Percentiles rank a stretch among this genome's conserved stretches.
phyloP scores from a whole-genome alignment of 92 coral and sea anemone species.

The Anthopleura xanthogrammica region DNA sequence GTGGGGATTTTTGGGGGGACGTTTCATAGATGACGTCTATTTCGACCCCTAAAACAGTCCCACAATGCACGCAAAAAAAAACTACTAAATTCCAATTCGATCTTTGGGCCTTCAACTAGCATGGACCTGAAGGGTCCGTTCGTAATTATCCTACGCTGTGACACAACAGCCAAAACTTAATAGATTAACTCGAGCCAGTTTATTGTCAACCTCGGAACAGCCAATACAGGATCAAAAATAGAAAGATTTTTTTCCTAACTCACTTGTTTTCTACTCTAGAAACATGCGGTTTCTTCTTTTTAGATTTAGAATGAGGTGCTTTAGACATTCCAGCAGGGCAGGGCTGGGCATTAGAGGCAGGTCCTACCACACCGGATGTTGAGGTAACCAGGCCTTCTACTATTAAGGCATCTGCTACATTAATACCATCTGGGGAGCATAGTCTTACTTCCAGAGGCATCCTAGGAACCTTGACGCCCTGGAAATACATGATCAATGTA shows the following conservation, averaged over 20 bases:
- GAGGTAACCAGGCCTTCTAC: slow-evolving; percentile 55
- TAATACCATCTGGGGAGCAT: slow-evolving; percentile 70
- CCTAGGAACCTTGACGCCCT: slow-evolving; percentile 65
- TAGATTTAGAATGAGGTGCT: background rate
- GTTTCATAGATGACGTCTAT: too few relatives aligned
- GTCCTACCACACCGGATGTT: slow-evolving; percentile 8
- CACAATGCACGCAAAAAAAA: too few relatives aligned
- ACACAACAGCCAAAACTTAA: too few relatives aligned
- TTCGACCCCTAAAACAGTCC: too few relatives aligned
- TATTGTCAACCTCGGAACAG: too few relatives aligned
- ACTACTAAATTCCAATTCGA: too few relatives aligned
- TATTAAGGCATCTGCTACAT: slow-evolving; percentile 64
- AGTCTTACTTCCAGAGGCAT: slow-evolving; percentile 62
- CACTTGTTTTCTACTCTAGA: slow-evolving; percentile 31
- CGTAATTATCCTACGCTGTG: too few relatives aligned
- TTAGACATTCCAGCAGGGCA: slow-evolving; percentile 21
- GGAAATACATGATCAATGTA: background rate
- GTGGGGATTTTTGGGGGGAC: too few relatives aligned
- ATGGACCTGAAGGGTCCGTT: too few relatives aligned
- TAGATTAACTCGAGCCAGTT: too few relatives aligned
- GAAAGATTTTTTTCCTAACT: background rate
- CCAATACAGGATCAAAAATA: background rate
- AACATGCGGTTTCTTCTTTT: background rate
- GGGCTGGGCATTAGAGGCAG: slow-evolving; percentile 11
- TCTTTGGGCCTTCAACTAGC: too few relatives aligned